Conservation (phyloP, 1,140 invertebrate species). For the Teleogryllus occipitalis region DNA sequence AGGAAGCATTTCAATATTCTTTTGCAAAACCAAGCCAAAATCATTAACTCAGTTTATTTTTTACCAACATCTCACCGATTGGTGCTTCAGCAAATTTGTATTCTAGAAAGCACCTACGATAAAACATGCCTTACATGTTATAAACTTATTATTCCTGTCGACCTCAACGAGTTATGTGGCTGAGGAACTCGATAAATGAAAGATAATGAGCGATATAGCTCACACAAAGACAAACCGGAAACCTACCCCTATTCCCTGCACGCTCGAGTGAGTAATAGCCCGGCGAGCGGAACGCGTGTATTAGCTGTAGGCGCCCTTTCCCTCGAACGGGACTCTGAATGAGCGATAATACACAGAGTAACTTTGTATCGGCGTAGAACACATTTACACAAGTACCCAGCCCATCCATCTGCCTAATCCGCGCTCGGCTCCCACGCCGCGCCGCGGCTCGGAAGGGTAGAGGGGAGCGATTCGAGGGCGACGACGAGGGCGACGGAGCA, state of each 20-base stretch:
- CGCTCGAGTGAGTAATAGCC: neutral
- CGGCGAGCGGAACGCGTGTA: neutral
- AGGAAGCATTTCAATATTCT: no score
- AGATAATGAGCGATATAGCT: no score
- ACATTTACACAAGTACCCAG: neutral
- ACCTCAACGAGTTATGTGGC: no score
- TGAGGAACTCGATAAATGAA: no score
- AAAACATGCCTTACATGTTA: no score
- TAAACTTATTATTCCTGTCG: no score
- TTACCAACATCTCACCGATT: no score
- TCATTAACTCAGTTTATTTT: no score
- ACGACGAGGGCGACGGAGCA: neutral
- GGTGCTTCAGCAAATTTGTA: no score
- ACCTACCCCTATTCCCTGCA: neutral
- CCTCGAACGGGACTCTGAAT: neutral
- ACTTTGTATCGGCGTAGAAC: slow-evolving; percentile 3
- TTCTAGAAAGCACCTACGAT: no score
- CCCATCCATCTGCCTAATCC: neutral
- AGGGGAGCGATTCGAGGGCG: neutral
- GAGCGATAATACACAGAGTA: slow-evolving; percentile 1
- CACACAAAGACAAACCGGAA: neutral
- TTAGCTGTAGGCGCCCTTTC: neutral
- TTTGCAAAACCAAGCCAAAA: no score
- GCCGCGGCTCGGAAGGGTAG: neutral
- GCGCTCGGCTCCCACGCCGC: no score